Conservation (phyloP, 2,888 invertebrate genomes). For the Mesorhabditis spiculigera region DNA sequence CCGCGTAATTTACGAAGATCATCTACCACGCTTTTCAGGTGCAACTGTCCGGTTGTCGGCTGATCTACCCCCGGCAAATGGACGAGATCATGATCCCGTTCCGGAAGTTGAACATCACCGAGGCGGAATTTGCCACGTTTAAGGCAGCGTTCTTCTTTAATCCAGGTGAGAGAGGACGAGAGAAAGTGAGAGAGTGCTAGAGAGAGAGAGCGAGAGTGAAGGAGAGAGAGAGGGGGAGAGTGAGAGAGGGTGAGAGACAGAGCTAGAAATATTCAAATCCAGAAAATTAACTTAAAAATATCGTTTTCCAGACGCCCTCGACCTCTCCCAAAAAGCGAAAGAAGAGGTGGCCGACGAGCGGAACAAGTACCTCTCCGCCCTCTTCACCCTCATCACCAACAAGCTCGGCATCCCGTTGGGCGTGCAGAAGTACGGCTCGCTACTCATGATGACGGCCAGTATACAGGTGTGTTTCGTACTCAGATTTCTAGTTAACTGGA, state of each 20-base stretch:
- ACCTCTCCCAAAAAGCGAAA: slow-evolving; percentile 45
- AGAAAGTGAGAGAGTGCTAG: not conserved
- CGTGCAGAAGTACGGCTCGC: slow-evolving; percentile 42
- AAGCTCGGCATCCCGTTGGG: slow-evolving; percentile 37
- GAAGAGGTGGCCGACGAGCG: slow-evolving; percentile 47
- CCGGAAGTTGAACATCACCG: slow-evolving; percentile 39
- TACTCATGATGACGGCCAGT: slow-evolving; percentile 48
- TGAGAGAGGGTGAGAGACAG: no score
- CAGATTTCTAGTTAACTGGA: not conserved
- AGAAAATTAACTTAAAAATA: not conserved
- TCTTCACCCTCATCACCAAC: slow-evolving; percentile 48
- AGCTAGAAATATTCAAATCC: no score
- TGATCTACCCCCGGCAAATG: slow-evolving; percentile 57
- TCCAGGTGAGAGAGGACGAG: slow-evolving; percentile 37
- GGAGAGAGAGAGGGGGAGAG: no score
- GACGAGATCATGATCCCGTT: slow-evolving; percentile 57
- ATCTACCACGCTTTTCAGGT: slow-evolving; percentile 27
- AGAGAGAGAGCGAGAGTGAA: not conserved
- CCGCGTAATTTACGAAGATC: no score
- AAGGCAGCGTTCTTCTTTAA: slow-evolving; percentile 56
- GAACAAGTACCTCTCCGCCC: slow-evolving; percentile 51
- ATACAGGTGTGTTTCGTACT: slow-evolving; percentile 30
- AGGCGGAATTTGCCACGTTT: slow-evolving; percentile 54
- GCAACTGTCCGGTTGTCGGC: slow-evolving; percentile 54
- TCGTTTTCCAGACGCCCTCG: slow-evolving; percentile 48